Evolutionary conservation across 37 sponge, comb jelly and placozoan species (phyloP).

Genomic region (Chondrilla cf. caribensis): DNA sequence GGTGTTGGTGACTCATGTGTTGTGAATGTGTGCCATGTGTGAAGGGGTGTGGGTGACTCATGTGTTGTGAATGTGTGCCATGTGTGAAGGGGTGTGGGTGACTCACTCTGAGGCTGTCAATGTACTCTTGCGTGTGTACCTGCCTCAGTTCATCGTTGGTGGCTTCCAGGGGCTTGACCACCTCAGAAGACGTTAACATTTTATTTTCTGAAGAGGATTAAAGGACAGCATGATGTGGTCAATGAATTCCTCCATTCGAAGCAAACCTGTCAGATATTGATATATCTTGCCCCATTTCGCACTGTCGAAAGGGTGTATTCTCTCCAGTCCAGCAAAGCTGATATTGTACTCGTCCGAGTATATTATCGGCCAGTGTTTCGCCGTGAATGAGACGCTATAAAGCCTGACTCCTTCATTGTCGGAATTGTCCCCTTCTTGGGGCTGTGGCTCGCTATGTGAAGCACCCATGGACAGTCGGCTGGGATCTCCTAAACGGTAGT

Average conservation of each 20-base stretch:
- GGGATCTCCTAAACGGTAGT: too few species aligned
- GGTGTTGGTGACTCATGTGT: too few species aligned
- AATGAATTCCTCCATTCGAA: too few species aligned
- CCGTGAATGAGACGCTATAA: conserved; percentile 31
- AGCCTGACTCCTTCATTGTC: conserved; percentile 20
- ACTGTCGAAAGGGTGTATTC: conserved; percentile 84
- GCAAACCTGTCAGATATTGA: conserved; percentile 40
- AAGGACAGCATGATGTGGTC: too few species aligned
- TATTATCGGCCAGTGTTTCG: conserved; percentile 72
- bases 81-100: too few species aligned
- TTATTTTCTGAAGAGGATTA: conserved; percentile 21
- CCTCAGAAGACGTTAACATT: conserved; percentile 41
- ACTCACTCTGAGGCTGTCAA: conserved; percentile 59
- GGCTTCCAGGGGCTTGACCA: conserved; percentile 59
- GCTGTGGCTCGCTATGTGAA: conserved; percentile 14
- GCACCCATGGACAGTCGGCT: too few species aligned
- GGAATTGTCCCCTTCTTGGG: conserved; percentile 12
- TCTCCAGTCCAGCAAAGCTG: conserved; percentile 69
- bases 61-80: too few species aligned
- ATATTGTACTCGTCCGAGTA: conserved; percentile 76
- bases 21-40: too few species aligned
- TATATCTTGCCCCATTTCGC: conserved; percentile 79
- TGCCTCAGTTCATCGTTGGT: conserved; percentile 46
- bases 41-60: too few species aligned
- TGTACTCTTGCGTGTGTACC: conserved; percentile 62